Evolutionary conservation across 2,888 invertebrate species (phyloP).

Genomic region (Drosophila longiperda): DNA sequence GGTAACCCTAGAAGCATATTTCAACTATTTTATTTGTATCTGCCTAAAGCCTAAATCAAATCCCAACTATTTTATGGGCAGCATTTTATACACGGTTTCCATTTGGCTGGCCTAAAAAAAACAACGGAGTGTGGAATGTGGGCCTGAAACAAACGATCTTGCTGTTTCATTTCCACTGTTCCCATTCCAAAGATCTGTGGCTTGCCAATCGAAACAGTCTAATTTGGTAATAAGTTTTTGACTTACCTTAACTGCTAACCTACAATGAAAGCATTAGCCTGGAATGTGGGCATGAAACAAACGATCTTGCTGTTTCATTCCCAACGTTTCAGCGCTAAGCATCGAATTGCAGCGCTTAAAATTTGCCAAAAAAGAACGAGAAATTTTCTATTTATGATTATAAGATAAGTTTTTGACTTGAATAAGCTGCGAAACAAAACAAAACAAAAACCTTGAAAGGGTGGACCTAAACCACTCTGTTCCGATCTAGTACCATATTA

Average conservation of each 20-base stretch:
- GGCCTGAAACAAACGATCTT: conserved; percentile 32
- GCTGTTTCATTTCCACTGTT: conserved; percentile 40
- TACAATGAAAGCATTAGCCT: conserved; percentile 8
- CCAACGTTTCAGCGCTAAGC: conserved; percentile 22
- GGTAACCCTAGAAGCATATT: conserved; percentile 38
- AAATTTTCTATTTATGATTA: conserved; percentile 24
- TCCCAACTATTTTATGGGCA: conserved; percentile 26
- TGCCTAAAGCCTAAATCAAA: conserved; percentile 12
- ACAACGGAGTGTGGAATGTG: conserved; percentile 8
- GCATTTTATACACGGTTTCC: conserved; percentile 35
- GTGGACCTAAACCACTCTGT: conserved; percentile 4
- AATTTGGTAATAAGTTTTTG: conserved; percentile 39
- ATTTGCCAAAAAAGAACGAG: conserved; percentile 36
- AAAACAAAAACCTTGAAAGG: background rate
- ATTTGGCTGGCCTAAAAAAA: conserved; percentile 46
- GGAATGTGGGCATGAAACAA: conserved; percentile 40
- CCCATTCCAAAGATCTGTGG: background rate
- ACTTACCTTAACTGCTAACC: conserved; percentile 15
- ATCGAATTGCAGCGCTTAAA: conserved; percentile 12
- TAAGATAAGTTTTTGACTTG: conserved; percentile 31
- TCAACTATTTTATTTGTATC: conserved; percentile 13
- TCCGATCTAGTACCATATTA: conserved; percentile 18
- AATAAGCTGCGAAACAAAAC: conserved; percentile 16
- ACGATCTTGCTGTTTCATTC: conserved; percentile 43
- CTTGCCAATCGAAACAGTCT: conserved; percentile 24